Evolutionary conservation across 2,113 vertebrate genomes (phyloP).

Genomic region (Onychostruthus taczanowskii): DNA sequence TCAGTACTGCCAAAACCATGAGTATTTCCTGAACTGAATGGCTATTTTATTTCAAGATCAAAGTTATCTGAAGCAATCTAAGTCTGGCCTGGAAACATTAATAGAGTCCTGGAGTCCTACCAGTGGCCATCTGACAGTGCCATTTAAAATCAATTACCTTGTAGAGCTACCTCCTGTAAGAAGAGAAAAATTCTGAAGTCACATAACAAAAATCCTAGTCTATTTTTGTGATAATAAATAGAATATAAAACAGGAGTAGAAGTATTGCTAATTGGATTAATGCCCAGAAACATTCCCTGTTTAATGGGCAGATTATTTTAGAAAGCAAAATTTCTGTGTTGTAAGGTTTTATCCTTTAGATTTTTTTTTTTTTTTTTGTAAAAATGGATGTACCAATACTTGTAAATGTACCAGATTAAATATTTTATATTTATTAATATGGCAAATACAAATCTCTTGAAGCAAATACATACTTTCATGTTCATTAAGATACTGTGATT

Average conservation of each 20-base stretch:
- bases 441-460: background rate
- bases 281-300: background rate
- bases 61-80: background rate
- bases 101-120: background rate
- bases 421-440: background rate
- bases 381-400: background rate
- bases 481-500: background rate
- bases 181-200: background rate
- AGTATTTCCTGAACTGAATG: background rate
- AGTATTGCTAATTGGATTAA: background rate
- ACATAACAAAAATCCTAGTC: background rate
- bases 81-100: background rate
- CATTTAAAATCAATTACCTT: background rate
- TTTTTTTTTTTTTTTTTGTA: background rate
- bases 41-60: background rate
- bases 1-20: background rate
- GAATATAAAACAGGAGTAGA: background rate
- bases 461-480: background rate
- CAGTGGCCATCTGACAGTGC: background rate
- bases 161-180: background rate
- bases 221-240: background rate
- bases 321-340: background rate
- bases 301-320: background rate
- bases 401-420: background rate
- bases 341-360: background rate